These are phyloP conservation scores for Anoura caudifer DNA, from an alignment of 2,113 vertebrate genomes.

Conservation along the genomic window DNA sequence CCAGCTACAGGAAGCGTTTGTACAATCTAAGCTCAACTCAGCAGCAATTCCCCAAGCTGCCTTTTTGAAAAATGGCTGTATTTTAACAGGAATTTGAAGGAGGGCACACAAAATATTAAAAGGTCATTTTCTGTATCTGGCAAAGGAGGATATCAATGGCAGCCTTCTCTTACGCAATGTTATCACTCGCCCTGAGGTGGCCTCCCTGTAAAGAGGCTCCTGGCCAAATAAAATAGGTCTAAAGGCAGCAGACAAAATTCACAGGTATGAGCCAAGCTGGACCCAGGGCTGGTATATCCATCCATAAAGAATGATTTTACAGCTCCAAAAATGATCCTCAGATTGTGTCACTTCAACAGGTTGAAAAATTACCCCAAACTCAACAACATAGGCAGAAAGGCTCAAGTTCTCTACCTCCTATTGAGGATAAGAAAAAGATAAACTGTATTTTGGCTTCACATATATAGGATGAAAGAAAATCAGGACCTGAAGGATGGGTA, in stretches of 20 bases:
- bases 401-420: neutral
- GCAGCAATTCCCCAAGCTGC: neutral
- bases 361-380: neutral
- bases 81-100: slow-evolving; percentile 44
- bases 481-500: neutral
- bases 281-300: neutral
- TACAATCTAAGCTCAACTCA: slow-evolving; percentile 9
- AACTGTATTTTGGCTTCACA: neutral
- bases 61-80: neutral
- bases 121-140: neutral
- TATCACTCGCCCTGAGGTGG: neutral
- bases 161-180: neutral
- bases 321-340: neutral
- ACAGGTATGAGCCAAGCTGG: neutral
- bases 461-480: neutral
- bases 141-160: neutral
- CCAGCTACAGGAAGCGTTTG: neutral
- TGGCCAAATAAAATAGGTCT: neutral
- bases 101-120: neutral
- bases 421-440: neutral
- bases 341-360: neutral
- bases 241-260: neutral
- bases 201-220: neutral
- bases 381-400: neutral
- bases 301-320: neutral